Evolutionary conservation across 2,888 invertebrate genomes (phyloP).

Genomic region (Pammene fasciana): DNA sequence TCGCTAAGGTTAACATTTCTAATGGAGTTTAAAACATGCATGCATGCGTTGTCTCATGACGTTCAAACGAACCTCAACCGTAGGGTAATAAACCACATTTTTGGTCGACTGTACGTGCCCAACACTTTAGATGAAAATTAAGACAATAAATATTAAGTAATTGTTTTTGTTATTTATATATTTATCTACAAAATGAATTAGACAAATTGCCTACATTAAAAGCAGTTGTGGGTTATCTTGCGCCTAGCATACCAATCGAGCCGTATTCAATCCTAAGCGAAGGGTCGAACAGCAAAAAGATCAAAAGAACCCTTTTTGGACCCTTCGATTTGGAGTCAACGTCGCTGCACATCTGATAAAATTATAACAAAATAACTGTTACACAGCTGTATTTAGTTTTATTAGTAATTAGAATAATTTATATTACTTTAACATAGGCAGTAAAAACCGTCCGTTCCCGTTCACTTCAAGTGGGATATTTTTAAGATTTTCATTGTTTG

Average conservation of each 20-base stretch:
- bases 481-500: no score
- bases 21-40: no score
- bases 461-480: neutral
- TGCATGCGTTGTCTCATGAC: no score
- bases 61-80: no score
- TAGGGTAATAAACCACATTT: no score
- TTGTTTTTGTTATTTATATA: no score
- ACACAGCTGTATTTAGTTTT: neutral
- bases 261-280: conserved; percentile 13
- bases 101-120: no score
- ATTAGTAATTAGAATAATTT: neutral
- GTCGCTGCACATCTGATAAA: conserved; percentile 11
- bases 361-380: neutral
- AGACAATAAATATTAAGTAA: no score
- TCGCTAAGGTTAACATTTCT: no score
- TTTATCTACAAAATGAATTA: neutral
- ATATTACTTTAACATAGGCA: no score
- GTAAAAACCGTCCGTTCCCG: neutral
- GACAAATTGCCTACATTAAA: conserved; percentile 5
- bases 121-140: no score
- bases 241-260: conserved; percentile 19
- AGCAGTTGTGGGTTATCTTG: conserved; percentile 7
- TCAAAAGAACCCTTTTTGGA: conserved; percentile 32
- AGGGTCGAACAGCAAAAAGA: conserved; percentile 39
- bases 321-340: conserved; percentile 17